A percentile compares a stretch with the other conserved stretches of the same genome.
Conservation (phyloP, 2,113 vertebrate species). For the Charadrius vociferus region DNA sequence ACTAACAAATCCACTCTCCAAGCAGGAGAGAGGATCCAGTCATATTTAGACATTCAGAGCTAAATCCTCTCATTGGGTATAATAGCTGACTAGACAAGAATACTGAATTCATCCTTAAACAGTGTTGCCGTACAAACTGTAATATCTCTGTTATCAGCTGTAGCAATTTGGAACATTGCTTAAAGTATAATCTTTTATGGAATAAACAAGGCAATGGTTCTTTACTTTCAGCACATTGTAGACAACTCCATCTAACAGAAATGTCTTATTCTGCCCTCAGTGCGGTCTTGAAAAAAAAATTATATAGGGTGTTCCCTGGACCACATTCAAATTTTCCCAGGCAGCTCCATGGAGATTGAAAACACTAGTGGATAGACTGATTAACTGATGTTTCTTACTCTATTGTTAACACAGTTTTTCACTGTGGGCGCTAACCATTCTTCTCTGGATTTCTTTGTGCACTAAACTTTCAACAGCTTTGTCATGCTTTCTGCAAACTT, state of each 20-base stretch:
- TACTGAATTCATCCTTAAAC: background rate
- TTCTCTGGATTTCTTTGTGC: background rate
- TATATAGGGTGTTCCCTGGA: background rate
- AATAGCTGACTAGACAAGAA: background rate
- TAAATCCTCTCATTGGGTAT: background rate
- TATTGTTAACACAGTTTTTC: background rate
- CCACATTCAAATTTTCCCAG: background rate
- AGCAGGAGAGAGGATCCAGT: background rate
- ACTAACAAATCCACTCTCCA: background rate
- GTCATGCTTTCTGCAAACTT: constrained; percentile 1
- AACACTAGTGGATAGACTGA: background rate
- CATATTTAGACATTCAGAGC: background rate
- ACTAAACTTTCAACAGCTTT: background rate
- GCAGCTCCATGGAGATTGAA: background rate
- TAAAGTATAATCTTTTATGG: background rate
- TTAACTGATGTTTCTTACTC: background rate
- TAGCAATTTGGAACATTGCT: background rate
- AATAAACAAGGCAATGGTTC: background rate
- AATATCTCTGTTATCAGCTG: background rate
- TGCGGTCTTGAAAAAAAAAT: background rate
- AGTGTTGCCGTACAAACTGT: background rate
- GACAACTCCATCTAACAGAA: background rate
- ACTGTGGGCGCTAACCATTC: background rate
- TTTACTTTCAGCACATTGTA: background rate
- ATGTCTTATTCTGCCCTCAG: background rate